Base-by-base conservation (phyloP, 2,888 invertebrate genomes). In the Lepidonotus clava region DNA sequence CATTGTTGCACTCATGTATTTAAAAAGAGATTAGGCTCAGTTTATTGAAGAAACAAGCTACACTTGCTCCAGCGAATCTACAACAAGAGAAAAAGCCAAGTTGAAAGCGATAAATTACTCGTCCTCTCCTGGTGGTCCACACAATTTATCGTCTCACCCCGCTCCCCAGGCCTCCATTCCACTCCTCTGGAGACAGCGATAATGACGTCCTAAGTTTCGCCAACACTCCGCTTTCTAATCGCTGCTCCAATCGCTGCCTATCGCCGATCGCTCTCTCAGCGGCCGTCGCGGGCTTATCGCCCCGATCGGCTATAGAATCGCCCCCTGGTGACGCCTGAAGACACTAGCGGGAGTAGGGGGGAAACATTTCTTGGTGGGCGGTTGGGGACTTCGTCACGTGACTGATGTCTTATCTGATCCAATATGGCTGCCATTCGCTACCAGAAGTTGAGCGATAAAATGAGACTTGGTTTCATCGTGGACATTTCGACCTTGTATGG, bases 261-360 rank as follows among this genome's bases (percentile, higher is more conserved):
- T 61, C 61, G 61, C 61, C 61, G 28, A 61, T 61, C 61, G 61
- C 61, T 24, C 24, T 32, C 28, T 28, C 2, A 5, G 61, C 61
- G 28, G 2, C 61, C 61, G 61, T 61, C 24, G 61, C 61, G 24
- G 61, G 2, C 28, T 11, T 61, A 61, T 61, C 61, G 21, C 61
- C n/a, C 1, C 28, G 24, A 61, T 61, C 61, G 61, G 28, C 61
- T 24, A 28, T 32, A 28, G 28, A 61, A 61, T 61, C 61, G 76
- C 76, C 76, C 76, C 76, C 76, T 76, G 76, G 38, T 24, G 76
- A 21, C 76, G 76, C 38, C 76, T 40, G 38, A 76, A 40, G 76
- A 76, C 76, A 76, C 76, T 76, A 40, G 24, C 21, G 76, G 76
- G 76, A 76, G 21, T 76, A 36, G 1, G 61, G 38, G 76, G 38